Conservation (phyloP, 2,797 vertebrate genomes). For the Halcyon chelicuti region DNA sequence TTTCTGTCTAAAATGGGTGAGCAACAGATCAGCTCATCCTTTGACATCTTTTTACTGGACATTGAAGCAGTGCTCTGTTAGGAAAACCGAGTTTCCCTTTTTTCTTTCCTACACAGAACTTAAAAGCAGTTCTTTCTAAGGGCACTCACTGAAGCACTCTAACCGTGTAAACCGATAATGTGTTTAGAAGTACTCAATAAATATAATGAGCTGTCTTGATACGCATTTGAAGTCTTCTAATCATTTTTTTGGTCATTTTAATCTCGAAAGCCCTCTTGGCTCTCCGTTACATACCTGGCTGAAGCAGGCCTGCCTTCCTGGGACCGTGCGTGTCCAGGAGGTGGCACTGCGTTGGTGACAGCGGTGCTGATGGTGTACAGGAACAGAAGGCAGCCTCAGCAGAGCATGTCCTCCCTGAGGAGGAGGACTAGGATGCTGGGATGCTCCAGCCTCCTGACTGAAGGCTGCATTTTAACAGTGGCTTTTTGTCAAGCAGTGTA, state of each 20-base stretch:
- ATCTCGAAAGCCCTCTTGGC: not conserved
- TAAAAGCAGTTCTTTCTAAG: not conserved
- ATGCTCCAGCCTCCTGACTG: not conserved
- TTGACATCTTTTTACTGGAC: not conserved
- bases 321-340: not conserved
- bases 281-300: rapidly evolving
- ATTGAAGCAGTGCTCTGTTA: not conserved
- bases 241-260: not conserved
- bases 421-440: not conserved
- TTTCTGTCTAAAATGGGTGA: not conserved
- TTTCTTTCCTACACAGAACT: not conserved
- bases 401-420: not conserved
- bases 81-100: not conserved
- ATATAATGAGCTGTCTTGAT: not conserved
- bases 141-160: not conserved
- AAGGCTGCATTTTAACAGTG: not conserved
- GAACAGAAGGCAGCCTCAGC: not conserved
- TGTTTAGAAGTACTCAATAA: not conserved
- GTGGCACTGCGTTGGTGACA: not conserved
- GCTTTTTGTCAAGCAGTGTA: not conserved
- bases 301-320: not conserved
- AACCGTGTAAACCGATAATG: not conserved
- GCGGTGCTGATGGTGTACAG: rapidly evolving
- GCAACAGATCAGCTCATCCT: not conserved
- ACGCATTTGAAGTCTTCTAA: not conserved